Percentiles rank a stretch among this genome's conserved stretches.
Evolutionary conservation across 2,888 invertebrate genomes (phyloP).

Genomic region (Leptopilina syphax): DNA sequence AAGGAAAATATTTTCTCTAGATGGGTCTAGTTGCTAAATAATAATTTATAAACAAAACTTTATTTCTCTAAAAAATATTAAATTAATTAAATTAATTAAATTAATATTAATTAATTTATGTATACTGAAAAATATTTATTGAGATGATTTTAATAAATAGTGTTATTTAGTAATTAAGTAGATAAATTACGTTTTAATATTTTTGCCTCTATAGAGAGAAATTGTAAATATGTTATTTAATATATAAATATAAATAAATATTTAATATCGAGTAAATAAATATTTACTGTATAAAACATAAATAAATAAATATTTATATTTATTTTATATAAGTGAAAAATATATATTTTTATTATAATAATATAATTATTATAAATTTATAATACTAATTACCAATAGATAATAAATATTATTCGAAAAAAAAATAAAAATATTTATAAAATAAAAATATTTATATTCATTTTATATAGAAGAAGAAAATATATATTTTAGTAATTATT

Average conservation of each 20-base stretch:
- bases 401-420: no score
- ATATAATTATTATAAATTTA: neutral
- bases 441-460: neutral
- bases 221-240: conserved; percentile 15
- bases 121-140: neutral
- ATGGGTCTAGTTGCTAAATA: neutral
- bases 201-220: neutral
- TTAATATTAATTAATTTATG: neutral
- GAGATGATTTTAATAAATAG: neutral
- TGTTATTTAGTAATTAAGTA: no score
- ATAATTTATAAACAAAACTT: neutral
- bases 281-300: neutral
- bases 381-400: no score
- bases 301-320: neutral
- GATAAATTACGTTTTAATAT: neutral
- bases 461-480: neutral
- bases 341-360: neutral
- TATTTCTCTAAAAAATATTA: neutral
- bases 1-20: neutral
- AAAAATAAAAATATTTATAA: no score
- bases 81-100: no score
- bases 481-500: neutral
- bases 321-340: neutral
- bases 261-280: neutral
- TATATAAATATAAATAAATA: neutral